Percentiles rank a stretch among this genome's conserved stretches.
Conservation (phyloP, 2,888 invertebrate genomes). For the Sphaerophoria taeniata region DNA sequence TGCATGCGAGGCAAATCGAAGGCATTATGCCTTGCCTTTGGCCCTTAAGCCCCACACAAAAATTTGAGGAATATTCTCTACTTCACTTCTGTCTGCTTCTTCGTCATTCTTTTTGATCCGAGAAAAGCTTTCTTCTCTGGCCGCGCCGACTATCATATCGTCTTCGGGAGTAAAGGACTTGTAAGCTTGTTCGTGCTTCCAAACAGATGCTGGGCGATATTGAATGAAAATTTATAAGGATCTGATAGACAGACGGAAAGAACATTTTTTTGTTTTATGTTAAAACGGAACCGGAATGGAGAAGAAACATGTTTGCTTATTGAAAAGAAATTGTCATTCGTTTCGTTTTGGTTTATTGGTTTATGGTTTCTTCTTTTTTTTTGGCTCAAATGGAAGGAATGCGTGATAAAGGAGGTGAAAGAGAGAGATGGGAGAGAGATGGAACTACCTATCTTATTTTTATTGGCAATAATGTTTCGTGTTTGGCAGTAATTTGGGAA, state of each 20-base stretch:
- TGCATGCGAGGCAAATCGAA: conserved; percentile 61
- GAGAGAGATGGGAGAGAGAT: neutral
- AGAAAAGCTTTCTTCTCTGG: no score
- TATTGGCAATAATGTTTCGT: conserved; percentile 42
- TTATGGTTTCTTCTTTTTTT: conserved; percentile 49
- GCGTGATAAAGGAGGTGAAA: neutral
- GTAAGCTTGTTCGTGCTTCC: conserved; percentile 43
- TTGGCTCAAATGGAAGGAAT: neutral
- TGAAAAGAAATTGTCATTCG: conserved; percentile 73
- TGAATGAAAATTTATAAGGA: conserved; percentile 57
- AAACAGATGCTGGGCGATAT: conserved; percentile 56
- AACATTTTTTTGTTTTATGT: conserved; percentile 2
- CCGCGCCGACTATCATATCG: no score
- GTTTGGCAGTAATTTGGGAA: conserved; percentile 61
- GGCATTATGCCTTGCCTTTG: neutral
- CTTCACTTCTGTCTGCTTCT: no score
- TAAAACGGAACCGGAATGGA: conserved; percentile 4
- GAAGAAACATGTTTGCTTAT: conserved; percentile 69
- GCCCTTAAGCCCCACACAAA: no score
- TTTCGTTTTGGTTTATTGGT: conserved; percentile 72
- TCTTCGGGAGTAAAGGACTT: no score
- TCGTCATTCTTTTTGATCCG: no score
- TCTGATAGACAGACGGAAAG: conserved; percentile 59
- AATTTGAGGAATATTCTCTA: no score
- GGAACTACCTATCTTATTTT: conserved; percentile 7